Conservation (phyloP, 2,888 invertebrate genomes). For the Tetragnatha montana region DNA sequence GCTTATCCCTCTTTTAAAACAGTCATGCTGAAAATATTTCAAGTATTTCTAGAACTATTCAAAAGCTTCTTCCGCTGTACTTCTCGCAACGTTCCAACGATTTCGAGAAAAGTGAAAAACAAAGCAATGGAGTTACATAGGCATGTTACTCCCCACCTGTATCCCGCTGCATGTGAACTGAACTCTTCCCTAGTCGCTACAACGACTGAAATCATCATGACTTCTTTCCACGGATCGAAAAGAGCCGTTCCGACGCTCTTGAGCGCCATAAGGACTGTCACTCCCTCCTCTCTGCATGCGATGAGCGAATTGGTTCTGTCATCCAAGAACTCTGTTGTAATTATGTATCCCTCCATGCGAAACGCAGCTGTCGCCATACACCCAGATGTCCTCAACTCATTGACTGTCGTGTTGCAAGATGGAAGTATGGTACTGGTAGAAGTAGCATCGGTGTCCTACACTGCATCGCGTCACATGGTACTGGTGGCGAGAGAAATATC, state of each 20-base stretch:
- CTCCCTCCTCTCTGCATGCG: constrained; percentile 31
- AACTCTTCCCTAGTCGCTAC: background rate
- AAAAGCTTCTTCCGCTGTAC: background rate
- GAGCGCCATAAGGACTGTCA: background rate
- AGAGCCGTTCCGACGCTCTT: constrained; percentile 21
- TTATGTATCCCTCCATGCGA: constrained; percentile 29
- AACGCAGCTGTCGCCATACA: constrained; percentile 9
- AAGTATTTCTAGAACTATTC: background rate
- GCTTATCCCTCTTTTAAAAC: background rate
- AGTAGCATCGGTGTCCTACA: constrained; percentile 24
- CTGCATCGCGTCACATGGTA: constrained; percentile 24
- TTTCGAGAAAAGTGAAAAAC: background rate
- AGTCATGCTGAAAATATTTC: background rate
- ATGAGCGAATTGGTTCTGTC: constrained; percentile 25
- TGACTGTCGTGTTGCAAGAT: constrained; percentile 41
- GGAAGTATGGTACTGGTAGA: constrained; percentile 43
- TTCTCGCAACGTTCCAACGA: background rate
- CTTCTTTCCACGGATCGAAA: constrained; percentile 31
- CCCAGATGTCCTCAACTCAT: constrained; percentile 26
- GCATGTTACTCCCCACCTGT: background rate
- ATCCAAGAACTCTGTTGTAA: constrained; percentile 26
- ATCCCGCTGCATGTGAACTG: constrained; percentile 18
- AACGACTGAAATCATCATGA: constrained; percentile 16
- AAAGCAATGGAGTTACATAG: background rate
- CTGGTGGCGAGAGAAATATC: constrained; percentile 17